Evolutionary conservation across 1,140 invertebrate genomes (phyloP).

Genomic region (Megalonaias nervosa): DNA sequence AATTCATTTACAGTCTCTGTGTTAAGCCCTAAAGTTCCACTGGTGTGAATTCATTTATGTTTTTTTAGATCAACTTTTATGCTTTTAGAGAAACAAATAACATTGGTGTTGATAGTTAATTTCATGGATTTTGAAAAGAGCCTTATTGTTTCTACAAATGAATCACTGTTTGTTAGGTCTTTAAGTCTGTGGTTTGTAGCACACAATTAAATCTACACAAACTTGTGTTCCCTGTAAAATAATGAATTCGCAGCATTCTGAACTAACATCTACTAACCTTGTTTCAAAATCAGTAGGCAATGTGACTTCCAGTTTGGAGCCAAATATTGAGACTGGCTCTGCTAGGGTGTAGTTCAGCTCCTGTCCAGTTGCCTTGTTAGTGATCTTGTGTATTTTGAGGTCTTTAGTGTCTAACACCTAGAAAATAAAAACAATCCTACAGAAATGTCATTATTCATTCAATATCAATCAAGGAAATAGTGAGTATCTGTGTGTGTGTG

Average conservation of each 20-base stretch:
- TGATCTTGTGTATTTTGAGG: constrained; percentile 77
- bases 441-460: not conserved
- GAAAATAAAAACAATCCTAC: constrained; percentile 50
- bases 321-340: constrained; percentile 79
- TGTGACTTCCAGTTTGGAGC: constrained; percentile 83
- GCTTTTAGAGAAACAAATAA: not conserved
- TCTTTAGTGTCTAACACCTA: constrained; percentile 86
- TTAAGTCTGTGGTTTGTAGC: constrained; percentile 1
- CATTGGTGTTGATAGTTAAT: not conserved
- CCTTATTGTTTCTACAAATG: not conserved
- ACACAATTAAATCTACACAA: not conserved
- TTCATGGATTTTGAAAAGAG: not conserved
- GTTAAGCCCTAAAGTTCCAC: too few relatives aligned
- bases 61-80: too few relatives aligned
- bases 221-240: not conserved
- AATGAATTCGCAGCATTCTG: not conserved
- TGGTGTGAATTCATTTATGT: too few relatives aligned
- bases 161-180: not conserved
- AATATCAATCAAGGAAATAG: not conserved
- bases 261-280: constrained; percentile 27
- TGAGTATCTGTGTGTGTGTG: too few relatives aligned
- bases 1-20: too few relatives aligned
- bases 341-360: constrained; percentile 78
- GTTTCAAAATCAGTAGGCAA: constrained; percentile 72
- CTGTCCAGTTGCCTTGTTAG: constrained; percentile 73